Conservation (phyloP, 2,888 invertebrate species). For the Cabera pusaria region DNA sequence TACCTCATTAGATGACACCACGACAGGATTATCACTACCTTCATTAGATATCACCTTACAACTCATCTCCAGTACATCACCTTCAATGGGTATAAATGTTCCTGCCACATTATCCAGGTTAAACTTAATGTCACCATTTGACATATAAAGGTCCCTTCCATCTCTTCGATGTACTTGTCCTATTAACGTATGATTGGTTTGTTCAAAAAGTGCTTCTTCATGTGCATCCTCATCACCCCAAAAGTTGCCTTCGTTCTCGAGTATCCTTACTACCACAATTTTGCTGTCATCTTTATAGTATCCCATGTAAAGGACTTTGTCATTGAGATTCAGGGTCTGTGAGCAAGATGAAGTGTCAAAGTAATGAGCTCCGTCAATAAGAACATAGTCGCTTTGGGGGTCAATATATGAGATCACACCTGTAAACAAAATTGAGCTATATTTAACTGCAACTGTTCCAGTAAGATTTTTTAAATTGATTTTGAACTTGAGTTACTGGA, state of each 20-base stretch:
- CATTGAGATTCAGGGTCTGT: conserved; percentile 70
- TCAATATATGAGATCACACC: conserved; percentile 85
- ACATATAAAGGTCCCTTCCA: conserved; percentile 68
- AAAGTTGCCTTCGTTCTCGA: conserved; percentile 75
- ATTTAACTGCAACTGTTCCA: too few species aligned
- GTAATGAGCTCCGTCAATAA: conserved; percentile 84
- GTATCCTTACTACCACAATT: conserved; percentile 81
- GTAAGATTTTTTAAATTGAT: too few species aligned
- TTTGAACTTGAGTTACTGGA: too few species aligned
- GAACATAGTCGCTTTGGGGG: conserved; percentile 56
- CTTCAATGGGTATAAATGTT: conserved; percentile 86
- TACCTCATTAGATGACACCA: conserved; percentile 16
- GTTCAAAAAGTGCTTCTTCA: conserved; percentile 51
- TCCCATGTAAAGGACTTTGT: conserved; percentile 81
- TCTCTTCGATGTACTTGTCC: conserved; percentile 58
- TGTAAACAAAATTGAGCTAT: too few species aligned
- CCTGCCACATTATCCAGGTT: conserved; percentile 85
- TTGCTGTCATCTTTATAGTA: conserved; percentile 71
- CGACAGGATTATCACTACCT: conserved; percentile 42
- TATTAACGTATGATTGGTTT: conserved; percentile 62
- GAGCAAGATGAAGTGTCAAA: conserved; percentile 71
- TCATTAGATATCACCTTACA: conserved; percentile 69
- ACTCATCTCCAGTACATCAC: conserved; percentile 87
- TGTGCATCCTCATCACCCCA: conserved; percentile 71
- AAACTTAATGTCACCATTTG: conserved; percentile 81